These are phyloP conservation scores for Engystomops pustulosus DNA, from an alignment of 2,113 vertebrate genomes.

Conservation along the genomic window DNA sequence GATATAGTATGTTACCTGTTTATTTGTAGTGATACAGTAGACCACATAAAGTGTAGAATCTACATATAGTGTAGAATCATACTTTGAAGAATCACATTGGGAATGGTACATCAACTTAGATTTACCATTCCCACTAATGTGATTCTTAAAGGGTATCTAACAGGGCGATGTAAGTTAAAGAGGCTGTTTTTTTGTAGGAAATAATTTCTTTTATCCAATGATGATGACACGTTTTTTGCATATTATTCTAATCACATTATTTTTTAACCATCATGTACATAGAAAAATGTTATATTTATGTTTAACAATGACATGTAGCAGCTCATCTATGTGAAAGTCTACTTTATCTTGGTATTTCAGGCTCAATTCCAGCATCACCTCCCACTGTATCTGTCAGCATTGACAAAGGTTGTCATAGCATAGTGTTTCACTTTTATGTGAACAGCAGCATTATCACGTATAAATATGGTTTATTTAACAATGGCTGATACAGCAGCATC, in stretches of 20 bases:
- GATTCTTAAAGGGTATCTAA: not conserved
- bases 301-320: not conserved
- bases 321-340: not conserved
- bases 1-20: no score
- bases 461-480: slow-evolving; percentile 3
- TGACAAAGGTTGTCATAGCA: not conserved
- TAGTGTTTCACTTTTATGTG: not conserved
- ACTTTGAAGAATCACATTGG: no score
- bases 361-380: not conserved
- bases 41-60: no score
- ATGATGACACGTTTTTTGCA: not conserved
- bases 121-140: not conserved
- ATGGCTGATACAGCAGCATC: not conserved
- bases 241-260: no score
- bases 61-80: no score
- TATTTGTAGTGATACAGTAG: no score
- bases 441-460: not conserved
- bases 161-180: not conserved
- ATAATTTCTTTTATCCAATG: not conserved
- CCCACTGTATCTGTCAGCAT: not conserved
- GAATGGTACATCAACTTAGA: no score
- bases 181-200: not conserved
- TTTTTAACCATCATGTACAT: not conserved
- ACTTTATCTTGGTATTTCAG: not conserved
- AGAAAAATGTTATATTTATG: not conserved